Conservation (phyloP, 2,888 invertebrate genomes). For the Tenthredo mesomela region DNA sequence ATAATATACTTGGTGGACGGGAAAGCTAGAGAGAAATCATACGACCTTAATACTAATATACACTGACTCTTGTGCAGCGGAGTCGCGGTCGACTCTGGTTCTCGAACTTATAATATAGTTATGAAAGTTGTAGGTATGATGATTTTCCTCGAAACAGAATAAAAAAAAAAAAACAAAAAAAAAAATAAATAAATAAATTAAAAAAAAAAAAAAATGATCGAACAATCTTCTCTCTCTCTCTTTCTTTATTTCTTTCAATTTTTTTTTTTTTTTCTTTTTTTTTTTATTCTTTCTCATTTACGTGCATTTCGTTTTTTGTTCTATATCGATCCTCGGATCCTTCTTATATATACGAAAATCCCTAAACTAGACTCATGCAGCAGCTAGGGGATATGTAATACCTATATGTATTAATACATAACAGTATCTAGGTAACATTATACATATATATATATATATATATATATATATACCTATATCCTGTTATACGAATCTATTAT, state of each 20-base stretch:
- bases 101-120: conserved; percentile 2
- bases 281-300: too few species aligned
- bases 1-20: conserved; percentile 20
- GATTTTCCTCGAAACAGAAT: not conserved
- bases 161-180: not conserved
- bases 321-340: too few species aligned
- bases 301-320: too few species aligned
- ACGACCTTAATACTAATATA: conserved; percentile 45
- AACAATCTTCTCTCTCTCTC: not conserved
- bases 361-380: not conserved
- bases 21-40: conserved; percentile 50
- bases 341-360: not conserved
- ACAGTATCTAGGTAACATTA: too few species aligned
- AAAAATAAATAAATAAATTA: too few species aligned
- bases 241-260: too few species aligned
- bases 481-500: not conserved
- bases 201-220: not conserved
- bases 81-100: not conserved
- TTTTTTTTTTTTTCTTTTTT: too few species aligned
- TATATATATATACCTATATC: not conserved
- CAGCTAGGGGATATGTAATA: too few species aligned
- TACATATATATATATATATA: too few species aligned
- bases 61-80: not conserved
- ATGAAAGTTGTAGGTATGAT: not conserved
- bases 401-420: not conserved